phyloP scores from a whole-genome alignment of 2,797 vertebrate species.

The Hafferia zeledoni region DNA sequence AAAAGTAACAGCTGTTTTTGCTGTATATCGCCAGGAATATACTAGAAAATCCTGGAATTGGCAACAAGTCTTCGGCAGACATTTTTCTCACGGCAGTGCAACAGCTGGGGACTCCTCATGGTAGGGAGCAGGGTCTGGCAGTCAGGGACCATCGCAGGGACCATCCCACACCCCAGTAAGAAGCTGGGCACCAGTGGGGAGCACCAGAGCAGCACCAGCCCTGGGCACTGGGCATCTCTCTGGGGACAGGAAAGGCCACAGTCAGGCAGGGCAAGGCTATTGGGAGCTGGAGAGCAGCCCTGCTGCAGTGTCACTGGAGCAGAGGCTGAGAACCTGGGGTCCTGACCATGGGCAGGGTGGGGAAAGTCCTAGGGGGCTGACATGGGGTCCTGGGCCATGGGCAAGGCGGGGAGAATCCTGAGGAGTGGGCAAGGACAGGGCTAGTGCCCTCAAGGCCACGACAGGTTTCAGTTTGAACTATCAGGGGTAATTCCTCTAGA shows the following conservation, averaged over 20 bases:
- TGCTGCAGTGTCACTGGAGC: background rate
- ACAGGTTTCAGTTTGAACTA: background rate
- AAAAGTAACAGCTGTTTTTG: background rate
- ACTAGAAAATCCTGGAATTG: background rate
- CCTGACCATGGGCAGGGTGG: background rate
- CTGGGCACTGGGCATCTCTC: rapidly evolving
- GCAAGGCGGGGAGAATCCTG: rapidly evolving
- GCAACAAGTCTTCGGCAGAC: background rate
- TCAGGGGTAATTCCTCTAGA: background rate
- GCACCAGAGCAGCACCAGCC: background rate
- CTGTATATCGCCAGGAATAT: background rate
- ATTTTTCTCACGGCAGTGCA: rapidly evolving
- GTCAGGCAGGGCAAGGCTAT: background rate
- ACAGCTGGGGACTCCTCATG: background rate
- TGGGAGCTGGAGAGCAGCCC: background rate
- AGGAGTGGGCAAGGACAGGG: background rate
- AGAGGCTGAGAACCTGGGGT: background rate
- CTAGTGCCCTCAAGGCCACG: background rate
- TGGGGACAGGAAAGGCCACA: background rate
- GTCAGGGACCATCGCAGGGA: background rate
- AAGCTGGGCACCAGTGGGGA: background rate
- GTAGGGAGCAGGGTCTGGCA: background rate
- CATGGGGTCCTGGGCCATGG: background rate
- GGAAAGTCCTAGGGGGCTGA: background rate
- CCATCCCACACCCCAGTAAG: background rate